Evolutionary conservation across 2,888 invertebrate genomes (phyloP), one percentile per base, ranked within the genome.

Genomic region (Cheilosia variabilis): DNA sequence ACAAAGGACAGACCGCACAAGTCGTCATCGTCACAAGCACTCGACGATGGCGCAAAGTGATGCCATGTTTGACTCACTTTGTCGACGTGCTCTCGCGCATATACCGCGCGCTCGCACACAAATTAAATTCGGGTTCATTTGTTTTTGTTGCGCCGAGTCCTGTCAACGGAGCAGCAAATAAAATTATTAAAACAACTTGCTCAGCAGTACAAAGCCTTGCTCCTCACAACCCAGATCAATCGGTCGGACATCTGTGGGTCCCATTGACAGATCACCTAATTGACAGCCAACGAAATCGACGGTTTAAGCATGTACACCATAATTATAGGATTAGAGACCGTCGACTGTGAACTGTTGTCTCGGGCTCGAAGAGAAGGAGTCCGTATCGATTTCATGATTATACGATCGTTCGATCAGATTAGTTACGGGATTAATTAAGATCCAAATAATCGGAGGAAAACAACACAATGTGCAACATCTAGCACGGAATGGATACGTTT

Each of bases 211-310:
- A 84, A 75, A 65, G 76, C 84, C 84, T 75, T 27, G 27, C 27
- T 80, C 58, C 60, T 77, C 68, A 45, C 43, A 75, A 86, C 86
- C 86, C 76, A 86, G 72, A 86, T 86, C 86, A 86, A 81, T 86
- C 57, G 68, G 81, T 81, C 45, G 68, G 86, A 81, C 81, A 86
- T 86, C 76, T 86, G 76, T 81, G 58, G 62, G 65, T 68, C 52
- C 22, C 76, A 77, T 81, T 86, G 86, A 86, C 81, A 81, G 86
- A 81, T 86, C 86, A 81, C 81, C 76, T 86, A 86, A 86, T 81
- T 81, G 86, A 86, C 86, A 86, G 86, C 81, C 22, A 81, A 86
- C 80, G 86, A 86, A 86, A 86, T 81, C 80, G 86, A 86, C 76
- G 81, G 72, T 68, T 86, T 86, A 86, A 77, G 81, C 86, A 81